Percentiles rank a stretch among this genome's conserved stretches.
Evolutionary conservation across 2,888 invertebrate genomes (phyloP).

Genomic region (Cyclophora punctaria): DNA sequence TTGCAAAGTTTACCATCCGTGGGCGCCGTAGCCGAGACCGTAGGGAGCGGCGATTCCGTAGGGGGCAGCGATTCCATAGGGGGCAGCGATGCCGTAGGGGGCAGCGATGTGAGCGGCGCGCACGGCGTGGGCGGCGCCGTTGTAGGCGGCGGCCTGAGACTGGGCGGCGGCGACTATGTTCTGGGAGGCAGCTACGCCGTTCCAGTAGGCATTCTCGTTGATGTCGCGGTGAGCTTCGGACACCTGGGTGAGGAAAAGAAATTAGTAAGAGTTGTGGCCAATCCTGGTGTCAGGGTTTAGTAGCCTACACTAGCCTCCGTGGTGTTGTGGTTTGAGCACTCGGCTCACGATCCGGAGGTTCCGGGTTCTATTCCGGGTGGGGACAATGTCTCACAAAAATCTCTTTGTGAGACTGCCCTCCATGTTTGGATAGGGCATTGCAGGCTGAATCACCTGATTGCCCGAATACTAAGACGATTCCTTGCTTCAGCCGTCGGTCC

Average conservation of each 20-base stretch:
- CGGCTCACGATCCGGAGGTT: too few relatives aligned
- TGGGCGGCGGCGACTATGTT: slow-evolving; percentile 63
- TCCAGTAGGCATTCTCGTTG: slow-evolving; percentile 66
- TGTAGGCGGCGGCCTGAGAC: slow-evolving; percentile 56
- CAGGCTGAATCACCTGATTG: too few relatives aligned
- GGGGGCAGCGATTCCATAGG: slow-evolving; percentile 14
- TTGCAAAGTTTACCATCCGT: slow-evolving; percentile 38
- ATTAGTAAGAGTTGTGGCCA: too few relatives aligned
- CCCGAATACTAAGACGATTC: too few relatives aligned
- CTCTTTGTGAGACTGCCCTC: too few relatives aligned
- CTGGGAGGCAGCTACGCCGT: slow-evolving; percentile 54
- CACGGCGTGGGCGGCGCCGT: slow-evolving; percentile 41
- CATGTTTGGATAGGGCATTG: too few relatives aligned
- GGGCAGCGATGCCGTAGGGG: slow-evolving; percentile 19
- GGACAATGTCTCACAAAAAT: too few relatives aligned
- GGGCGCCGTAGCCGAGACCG: slow-evolving; percentile 12
- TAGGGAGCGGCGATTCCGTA: slow-evolving; percentile 18
- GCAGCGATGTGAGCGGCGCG: slow-evolving; percentile 26
- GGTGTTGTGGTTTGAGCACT: too few relatives aligned
- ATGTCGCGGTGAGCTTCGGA: slow-evolving; percentile 57
- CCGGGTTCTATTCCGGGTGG: too few relatives aligned
- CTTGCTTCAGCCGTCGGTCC: too few relatives aligned
- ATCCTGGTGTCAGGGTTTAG: too few relatives aligned
- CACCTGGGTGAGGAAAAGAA: slow-evolving; percentile 22
- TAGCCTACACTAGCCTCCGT: too few relatives aligned